These are phyloP conservation scores for Lasiommata megera DNA, from an alignment of 2,888 invertebrate species.

Conservation along the genomic window DNA sequence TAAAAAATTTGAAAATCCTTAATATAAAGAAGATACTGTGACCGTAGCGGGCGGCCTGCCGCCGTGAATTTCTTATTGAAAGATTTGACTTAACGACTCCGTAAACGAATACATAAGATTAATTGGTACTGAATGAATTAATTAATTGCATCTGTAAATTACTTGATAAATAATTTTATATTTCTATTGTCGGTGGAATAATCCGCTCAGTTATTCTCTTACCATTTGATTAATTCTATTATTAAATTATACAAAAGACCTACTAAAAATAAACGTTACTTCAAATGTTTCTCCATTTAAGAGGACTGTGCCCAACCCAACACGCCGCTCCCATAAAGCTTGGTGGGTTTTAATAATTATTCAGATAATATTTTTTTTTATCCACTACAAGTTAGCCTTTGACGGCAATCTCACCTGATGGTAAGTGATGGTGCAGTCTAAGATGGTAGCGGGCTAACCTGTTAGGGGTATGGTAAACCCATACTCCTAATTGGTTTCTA, in stretches of 20 bases:
- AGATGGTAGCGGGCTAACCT: too few relatives aligned
- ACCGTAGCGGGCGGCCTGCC: conserved; percentile 42
- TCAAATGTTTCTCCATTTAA: too few relatives aligned
- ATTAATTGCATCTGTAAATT: conserved; percentile 76
- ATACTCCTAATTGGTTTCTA: too few relatives aligned
- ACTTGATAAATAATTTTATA: conserved; percentile 78
- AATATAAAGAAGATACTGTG: conserved; percentile 63
- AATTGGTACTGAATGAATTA: conserved; percentile 64
- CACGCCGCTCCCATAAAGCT: too few relatives aligned
- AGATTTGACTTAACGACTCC: conserved; percentile 73
- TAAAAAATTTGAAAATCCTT: conserved; percentile 65
- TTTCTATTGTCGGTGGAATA: conserved; percentile 78
- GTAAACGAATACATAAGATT: conserved; percentile 78
- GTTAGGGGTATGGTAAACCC: too few relatives aligned
- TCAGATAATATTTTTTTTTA: too few relatives aligned
- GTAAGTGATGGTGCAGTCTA: too few relatives aligned
- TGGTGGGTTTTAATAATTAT: too few relatives aligned
- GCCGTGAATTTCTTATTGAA: conserved; percentile 46
- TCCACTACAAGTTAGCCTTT: too few relatives aligned
- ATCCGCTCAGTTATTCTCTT: conserved; percentile 77
- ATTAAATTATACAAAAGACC: conserved; percentile 84
- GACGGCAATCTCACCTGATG: too few relatives aligned
- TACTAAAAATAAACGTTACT: conserved; percentile 87
- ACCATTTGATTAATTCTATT: conserved; percentile 79
- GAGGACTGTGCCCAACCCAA: too few relatives aligned